phyloP scores from a whole-genome alignment of 2,797 vertebrate species.

The Gobio occitaniae region DNA sequence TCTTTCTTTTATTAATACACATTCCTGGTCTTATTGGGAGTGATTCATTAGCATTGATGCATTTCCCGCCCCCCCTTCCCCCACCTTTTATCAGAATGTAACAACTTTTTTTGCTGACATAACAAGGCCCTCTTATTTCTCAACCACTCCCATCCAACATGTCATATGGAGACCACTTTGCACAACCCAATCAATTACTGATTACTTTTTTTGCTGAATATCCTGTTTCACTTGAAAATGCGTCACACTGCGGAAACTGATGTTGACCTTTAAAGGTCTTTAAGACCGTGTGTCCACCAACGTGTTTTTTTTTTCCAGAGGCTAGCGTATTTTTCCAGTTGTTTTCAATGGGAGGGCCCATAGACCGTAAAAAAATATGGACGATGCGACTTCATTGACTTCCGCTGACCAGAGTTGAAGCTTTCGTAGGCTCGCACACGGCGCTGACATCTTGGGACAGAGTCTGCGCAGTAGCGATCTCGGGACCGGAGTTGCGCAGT shows the following conservation, averaged over 20 bases:
- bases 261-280: neutral
- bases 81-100: neutral
- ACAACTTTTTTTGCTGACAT: neutral
- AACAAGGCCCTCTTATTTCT: neutral
- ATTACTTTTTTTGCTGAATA: neutral
- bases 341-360: neutral
- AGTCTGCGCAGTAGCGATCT: no score
- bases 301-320: no score
- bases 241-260: neutral
- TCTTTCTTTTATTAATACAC: neutral
- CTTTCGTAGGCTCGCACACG: no score
- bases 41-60: neutral
- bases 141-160: neutral
- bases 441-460: no score
- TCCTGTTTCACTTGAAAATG: neutral
- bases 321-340: no score
- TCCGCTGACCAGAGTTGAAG: no score
- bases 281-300: no score
- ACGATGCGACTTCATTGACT: no score
- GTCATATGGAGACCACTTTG: neutral
- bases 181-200: neutral
- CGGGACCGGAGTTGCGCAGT: no score
- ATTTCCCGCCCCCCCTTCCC: neutral
- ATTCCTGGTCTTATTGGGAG: neutral
- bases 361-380: no score